A percentile compares a stretch with the other conserved stretches of the same genome.
Evolutionary conservation across 1,140 invertebrate species (phyloP).

Genomic region (Venustaconcha ellipsiformis): DNA sequence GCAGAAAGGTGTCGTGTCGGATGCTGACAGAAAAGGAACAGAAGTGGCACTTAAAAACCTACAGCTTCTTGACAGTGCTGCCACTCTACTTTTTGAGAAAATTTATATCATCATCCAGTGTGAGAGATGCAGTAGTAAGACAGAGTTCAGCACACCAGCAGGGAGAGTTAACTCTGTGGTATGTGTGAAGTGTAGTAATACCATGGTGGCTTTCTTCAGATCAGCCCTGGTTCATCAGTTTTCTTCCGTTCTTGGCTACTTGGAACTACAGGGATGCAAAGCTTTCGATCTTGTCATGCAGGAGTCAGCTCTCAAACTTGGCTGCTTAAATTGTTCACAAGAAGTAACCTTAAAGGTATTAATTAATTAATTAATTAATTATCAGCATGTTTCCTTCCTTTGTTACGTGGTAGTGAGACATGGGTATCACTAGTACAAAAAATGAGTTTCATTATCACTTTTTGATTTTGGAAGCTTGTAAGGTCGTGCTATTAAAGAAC

Average conservation of each 20-base stretch:
- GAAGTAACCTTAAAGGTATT: conserved; percentile 57
- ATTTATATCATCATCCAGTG: conserved; percentile 54
- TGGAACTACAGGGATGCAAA: conserved; percentile 64
- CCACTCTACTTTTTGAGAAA: conserved; percentile 26
- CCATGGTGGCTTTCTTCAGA: conserved; percentile 55
- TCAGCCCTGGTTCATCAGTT: conserved; percentile 62
- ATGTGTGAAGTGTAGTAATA: conserved; percentile 62
- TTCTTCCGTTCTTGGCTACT: conserved; percentile 62
- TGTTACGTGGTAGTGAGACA: background rate
- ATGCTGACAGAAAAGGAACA: conserved; percentile 19
- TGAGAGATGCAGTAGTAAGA: conserved; percentile 61
- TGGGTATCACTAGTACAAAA: background rate
- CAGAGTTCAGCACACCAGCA: conserved; percentile 50
- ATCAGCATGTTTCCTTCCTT: background rate
- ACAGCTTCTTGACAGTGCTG: conserved; percentile 22
- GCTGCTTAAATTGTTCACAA: conserved; percentile 64
- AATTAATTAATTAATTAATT: conserved; percentile 8
- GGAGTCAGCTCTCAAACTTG: conserved; percentile 53
- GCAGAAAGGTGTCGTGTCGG: background rate
- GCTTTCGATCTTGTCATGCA: conserved; percentile 64
- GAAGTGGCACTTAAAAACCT: conserved; percentile 24
- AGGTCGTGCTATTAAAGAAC: background rate
- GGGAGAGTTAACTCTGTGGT: conserved; percentile 46
- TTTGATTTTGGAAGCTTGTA: background rate
- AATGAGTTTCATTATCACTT: no score